Conservation (phyloP, 2,888 invertebrate species). For the Drepana falcataria region DNA sequence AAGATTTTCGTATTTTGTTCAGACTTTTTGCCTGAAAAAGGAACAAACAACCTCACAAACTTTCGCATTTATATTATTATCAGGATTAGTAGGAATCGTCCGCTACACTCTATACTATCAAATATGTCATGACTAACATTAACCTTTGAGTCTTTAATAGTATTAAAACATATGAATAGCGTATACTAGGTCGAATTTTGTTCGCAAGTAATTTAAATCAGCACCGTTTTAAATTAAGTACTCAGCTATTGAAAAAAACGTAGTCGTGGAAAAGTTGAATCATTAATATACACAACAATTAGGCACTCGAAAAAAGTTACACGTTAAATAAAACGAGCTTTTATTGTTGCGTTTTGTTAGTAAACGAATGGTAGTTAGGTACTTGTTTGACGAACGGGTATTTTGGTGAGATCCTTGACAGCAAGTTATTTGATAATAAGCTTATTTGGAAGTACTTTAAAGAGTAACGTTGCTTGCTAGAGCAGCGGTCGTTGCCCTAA, state of each 20-base stretch:
- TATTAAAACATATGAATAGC: no score
- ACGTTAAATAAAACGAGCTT: neutral
- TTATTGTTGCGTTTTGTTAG: neutral
- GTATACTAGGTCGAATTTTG: neutral
- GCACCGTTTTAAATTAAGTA: neutral
- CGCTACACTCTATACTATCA: no score
- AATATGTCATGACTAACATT: no score
- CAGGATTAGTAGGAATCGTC: no score
- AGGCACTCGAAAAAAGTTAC: neutral
- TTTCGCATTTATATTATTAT: no score
- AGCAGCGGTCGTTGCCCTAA: constrained; percentile 57
- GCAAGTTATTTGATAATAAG: constrained; percentile 14
- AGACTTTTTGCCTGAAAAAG: no score
- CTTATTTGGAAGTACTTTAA: constrained; percentile 25
- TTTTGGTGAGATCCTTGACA: neutral
- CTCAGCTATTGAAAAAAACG: neutral
- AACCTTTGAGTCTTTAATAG: no score
- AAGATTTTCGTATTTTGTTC: no score
- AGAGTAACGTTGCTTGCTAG: constrained; percentile 36
- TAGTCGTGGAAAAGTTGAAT: no score
- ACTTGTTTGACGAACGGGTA: neutral
- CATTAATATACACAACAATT: no score
- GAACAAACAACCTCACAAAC: no score
- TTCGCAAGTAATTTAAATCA: neutral
- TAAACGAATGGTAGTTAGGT: neutral